These are phyloP conservation scores for Tachysurus vachellii DNA, from an alignment of 2,113 vertebrate species.

Conservation along the genomic window DNA sequence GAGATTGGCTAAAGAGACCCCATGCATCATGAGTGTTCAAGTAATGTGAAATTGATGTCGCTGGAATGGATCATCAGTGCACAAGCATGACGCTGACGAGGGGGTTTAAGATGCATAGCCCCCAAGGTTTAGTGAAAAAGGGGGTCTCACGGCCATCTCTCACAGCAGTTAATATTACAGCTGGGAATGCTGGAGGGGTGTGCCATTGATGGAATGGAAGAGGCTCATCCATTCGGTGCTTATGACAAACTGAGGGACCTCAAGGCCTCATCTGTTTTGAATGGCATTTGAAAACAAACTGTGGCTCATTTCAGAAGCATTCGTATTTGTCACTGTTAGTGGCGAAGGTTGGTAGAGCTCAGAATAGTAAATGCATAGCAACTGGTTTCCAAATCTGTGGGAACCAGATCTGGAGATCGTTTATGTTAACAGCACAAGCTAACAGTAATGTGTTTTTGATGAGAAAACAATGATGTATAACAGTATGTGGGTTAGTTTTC, in stretches of 20 bases:
- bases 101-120: constrained; percentile 17
- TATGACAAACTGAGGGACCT: constrained; percentile 41
- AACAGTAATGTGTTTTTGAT: constrained; percentile 41
- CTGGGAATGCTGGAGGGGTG: constrained; percentile 44
- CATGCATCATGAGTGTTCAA: constrained; percentile 50
- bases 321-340: constrained; percentile 39
- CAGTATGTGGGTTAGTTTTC: constrained; percentile 30
- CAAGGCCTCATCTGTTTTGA: constrained; percentile 40
- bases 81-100: constrained; percentile 14
- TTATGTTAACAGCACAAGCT: constrained; percentile 39
- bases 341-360: constrained; percentile 36
- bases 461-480: constrained; percentile 30
- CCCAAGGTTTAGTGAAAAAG: constrained; percentile 20
- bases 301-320: constrained; percentile 29
- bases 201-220: constrained; percentile 42
- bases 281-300: constrained; percentile 47
- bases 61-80: constrained; percentile 52
- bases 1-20: constrained; percentile 52
- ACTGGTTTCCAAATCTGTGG: constrained; percentile 33
- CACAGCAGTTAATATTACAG: constrained; percentile 50
- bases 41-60: constrained; percentile 55
- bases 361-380: constrained; percentile 40
- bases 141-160: constrained; percentile 37
- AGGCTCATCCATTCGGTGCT: constrained; percentile 42
- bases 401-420: constrained; percentile 33